A percentile compares a stretch with the other conserved stretches of the same genome.
These are phyloP conservation scores for Falco concolor DNA, from an alignment of 2,797 vertebrate species.

Conservation along the genomic window DNA sequence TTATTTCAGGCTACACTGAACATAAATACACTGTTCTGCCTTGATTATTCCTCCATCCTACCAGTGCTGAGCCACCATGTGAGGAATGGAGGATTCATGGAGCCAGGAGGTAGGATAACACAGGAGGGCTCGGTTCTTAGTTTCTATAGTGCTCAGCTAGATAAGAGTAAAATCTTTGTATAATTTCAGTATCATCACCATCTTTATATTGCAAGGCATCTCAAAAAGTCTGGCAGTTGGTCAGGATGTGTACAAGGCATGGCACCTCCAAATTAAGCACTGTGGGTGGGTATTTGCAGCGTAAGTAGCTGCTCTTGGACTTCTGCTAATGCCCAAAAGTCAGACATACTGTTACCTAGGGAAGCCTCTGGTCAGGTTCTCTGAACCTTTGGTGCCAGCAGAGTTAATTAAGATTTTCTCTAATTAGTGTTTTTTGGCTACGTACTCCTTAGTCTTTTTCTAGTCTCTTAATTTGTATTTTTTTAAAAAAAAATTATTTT, in stretches of 20 bases:
- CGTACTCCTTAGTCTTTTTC: background rate
- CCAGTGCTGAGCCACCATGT: background rate
- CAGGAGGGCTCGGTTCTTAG: background rate
- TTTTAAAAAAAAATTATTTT: background rate
- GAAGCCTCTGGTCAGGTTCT: background rate
- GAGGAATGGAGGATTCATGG: background rate
- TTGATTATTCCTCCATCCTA: background rate
- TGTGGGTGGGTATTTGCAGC: background rate
- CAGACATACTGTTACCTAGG: background rate
- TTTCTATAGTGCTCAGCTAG: background rate
- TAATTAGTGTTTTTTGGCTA: background rate
- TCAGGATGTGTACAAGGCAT: rapidly evolving
- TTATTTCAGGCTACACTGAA: background rate
- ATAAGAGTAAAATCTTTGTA: background rate
- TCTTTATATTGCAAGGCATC: background rate
- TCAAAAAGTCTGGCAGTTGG: background rate
- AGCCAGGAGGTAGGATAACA: background rate
- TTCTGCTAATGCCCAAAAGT: background rate
- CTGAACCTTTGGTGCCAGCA: background rate
- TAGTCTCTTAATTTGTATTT: background rate
- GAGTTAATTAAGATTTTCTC: background rate
- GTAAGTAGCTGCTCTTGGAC: background rate
- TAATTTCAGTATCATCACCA: background rate
- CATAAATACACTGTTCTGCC: background rate
- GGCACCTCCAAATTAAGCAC: background rate